Evolutionary conservation across 2,888 invertebrate species (phyloP).

Genomic region (Drosophila siamana): DNA sequence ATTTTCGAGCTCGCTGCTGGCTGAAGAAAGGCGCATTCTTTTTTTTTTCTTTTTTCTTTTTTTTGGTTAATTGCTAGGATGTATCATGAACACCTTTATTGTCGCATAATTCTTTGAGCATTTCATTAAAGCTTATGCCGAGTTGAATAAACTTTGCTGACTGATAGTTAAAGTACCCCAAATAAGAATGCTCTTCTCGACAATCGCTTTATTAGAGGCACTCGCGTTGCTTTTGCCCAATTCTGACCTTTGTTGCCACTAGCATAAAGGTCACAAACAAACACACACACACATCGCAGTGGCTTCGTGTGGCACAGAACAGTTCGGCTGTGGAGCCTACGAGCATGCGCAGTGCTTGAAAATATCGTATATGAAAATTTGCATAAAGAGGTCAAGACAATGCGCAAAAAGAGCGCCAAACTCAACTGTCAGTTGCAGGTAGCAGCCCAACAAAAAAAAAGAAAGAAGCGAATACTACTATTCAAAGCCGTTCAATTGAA

Average conservation of each 20-base stretch:
- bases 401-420: slow-evolving; percentile 33
- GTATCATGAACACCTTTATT: slow-evolving; percentile 56
- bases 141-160: not conserved
- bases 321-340: slow-evolving; percentile 45
- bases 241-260: slow-evolving; percentile 19
- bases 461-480: not conserved
- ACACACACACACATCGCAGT: too few species aligned
- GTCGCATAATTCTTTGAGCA: slow-evolving; percentile 54
- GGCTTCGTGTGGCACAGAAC: slow-evolving; percentile 21
- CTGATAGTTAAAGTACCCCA: not conserved
- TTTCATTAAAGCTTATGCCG: slow-evolving; percentile 45
- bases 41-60: slow-evolving; percentile 28
- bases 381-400: slow-evolving; percentile 28
- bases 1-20: slow-evolving; percentile 37
- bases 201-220: not conserved
- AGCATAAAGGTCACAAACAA: slow-evolving; percentile 46
- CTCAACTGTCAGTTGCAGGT: slow-evolving; percentile 17
- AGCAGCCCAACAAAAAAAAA: not conserved
- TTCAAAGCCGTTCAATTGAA: slow-evolving; percentile 6
- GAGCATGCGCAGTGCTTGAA: slow-evolving; percentile 53
- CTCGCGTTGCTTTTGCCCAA: not conserved
- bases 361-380: slow-evolving; percentile 14
- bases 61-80: slow-evolving; percentile 46
- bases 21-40: slow-evolving; percentile 32
- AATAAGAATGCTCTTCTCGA: not conserved